Base-by-base conservation (phyloP, 2,888 invertebrate genomes). In the Leptogaster cylindrica region DNA sequence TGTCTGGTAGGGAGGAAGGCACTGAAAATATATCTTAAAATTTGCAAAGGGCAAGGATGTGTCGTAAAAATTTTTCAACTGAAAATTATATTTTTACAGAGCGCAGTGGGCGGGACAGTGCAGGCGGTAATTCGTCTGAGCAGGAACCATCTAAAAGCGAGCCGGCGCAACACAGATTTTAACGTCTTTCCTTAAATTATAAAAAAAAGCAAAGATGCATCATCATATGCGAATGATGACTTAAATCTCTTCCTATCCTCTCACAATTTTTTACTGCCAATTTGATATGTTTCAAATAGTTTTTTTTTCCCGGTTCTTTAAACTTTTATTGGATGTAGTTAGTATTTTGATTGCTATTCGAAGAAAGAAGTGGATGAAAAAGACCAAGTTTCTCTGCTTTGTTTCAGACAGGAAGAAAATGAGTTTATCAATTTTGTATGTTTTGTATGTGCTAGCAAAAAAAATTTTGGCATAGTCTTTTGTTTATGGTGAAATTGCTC, bases 401-500 rank as follows among this genome's bases (percentile, higher is more conserved):
- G 20, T 55, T 36, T n/a, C 39, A 55, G 55, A 55, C 55, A 55
- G 25, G 55, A n/a, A n/a, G n/a, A n/a, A n/a, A n/a, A n/a, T n/a
- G n/a, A n/a, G n/a, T n/a, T n/a, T n/a, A n/a, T n/a, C n/a, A n/a
- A n/a, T n/a, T n/a, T n/a, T n/a, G n/a, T n/a, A n/a, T 31, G 33
- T 55, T 55, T 55, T 55, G 39, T 55, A 36, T 25, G 8, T 8
- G 16, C 36, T 55, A 55, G 36, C 28, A 20, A 36, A 18, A 33
- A 36, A 36, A n/a, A n/a, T n/a, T n/a, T n/a, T n/a, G n/a, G n/a
- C n/a, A n/a, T n/a, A n/a, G n/a, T n/a, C n/a, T n/a, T n/a, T n/a
- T n/a, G n/a, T n/a, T n/a, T n/a, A n/a, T n/a, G n/a, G n/a, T n/a
- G 8, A 20, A 12, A 5, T 6, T 16, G 23, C 23, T 46, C 46